Base-by-base conservation (phyloP, 2,888 invertebrate species). In the Lepidocyrtoides sp. region DNA sequence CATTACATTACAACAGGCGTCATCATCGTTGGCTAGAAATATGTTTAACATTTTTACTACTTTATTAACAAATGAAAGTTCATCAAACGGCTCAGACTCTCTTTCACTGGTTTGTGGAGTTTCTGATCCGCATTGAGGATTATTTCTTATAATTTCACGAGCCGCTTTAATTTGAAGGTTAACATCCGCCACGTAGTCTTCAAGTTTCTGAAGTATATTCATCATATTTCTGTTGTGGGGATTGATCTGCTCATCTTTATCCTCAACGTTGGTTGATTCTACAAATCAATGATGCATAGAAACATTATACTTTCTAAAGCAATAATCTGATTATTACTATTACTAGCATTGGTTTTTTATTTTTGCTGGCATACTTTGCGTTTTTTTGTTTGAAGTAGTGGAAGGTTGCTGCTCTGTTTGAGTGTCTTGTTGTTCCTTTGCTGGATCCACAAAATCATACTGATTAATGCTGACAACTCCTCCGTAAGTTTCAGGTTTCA, bases 391-490 rank as follows among this genome's bases (percentile, higher is more conserved):
- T 48, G 48, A 48, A 8, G 12, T 48, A 12, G 48, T 36, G 36
- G 51, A 51, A 51, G 51, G n/a, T 51, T 2, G 20, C 17, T 57
- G 57, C 20, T 57, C 20, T 20, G 2, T 20, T 20, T 17, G 20
- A 4, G 20, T 2, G 12, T 48, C 48, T 17, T 10, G 57, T 20
- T 10, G 20, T n/a, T 51, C 14, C 14, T n/a, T 23, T 29, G 5
- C n/a, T n/a, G n/a, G 32, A 66, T 36, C 32, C 2, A 0, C 36
- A 17, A 66, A 75, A 51, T 77, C 89, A 10, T 89, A 89, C 14
- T 83, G 29, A 26, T 89, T 83, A 51, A 89, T 83, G 36, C 89
- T 89, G 0, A 89, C 83, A 36, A 83, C 75, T 7, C 89, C 89
- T 4, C 89, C 89, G 36, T 83, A 89, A 8, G 89, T 83, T 23